Base-by-base conservation (phyloP, 92 coral and sea anemone genomes). In the Heliopora coerulea region DNA sequence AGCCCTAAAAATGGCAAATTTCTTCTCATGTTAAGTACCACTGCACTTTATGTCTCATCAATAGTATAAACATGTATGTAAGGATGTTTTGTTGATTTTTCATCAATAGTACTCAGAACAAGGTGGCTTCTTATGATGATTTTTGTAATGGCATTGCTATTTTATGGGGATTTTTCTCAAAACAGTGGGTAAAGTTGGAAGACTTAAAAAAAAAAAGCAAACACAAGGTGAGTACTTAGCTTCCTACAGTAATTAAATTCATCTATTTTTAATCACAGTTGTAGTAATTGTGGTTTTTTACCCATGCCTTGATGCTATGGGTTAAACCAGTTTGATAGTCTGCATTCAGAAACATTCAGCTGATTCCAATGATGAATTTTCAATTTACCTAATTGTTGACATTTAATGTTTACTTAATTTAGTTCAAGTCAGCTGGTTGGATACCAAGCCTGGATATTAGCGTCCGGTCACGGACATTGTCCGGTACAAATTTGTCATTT, bases 81-180 rank as follows among this genome's bases (percentile, higher is more conserved):
- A n/a, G n/a, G 35, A 19, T 12, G 24, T 8, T 26, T 3, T 67
- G 11, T 48, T 11, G 0, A 18, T 42, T 29, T 70, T 12, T 54
- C 12, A 24, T 68, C 1, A 15, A 29, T 50, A 52, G 49, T 27
- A 17, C 49, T 70, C 46, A 54, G 54, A 54, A 30, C 34, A 68
- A 54, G 40, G 31, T 70, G 31, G 37, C 49, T 17, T 70, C 77
- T 30, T 70, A 70, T 70, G 49, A 70, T 21, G 77, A 70, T 54
- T 70, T 70, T 52, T 70, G 77, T 25, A 39, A 52, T 70, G 77
- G 77, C 13, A 18, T 70, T 8, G 77, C 77, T 31, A 63, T 70
- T 35, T 24, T 70, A 4, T 54, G 62, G 77, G 26, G 49, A 9
- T 70, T 70, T 70, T 8, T 54, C 8, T 48, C 23, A 10, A 70